Conservation (phyloP, 1,140 invertebrate species). For the Brachionus paranguensis region DNA sequence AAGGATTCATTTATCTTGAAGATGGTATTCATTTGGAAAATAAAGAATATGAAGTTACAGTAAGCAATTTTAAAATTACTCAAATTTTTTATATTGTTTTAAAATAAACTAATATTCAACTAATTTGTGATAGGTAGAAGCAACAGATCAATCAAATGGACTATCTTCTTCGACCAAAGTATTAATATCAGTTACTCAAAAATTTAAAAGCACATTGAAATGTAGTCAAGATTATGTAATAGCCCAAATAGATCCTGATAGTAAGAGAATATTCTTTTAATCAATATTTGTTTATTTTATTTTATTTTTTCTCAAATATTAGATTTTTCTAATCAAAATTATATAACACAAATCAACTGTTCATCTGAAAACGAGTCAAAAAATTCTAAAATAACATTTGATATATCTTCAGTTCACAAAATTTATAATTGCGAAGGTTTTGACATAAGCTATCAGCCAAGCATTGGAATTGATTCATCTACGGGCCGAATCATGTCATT, state of each 20-base stretch:
- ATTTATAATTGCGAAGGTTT: slow-evolving; percentile 8
- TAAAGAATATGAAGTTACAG: not conserved
- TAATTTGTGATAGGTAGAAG: not conserved
- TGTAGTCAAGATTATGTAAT: not conserved
- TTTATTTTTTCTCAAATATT: not conserved
- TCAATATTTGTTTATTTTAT: not conserved
- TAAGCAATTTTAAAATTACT: not conserved
- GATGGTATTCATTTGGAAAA: not conserved
- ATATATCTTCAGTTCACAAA: not conserved
- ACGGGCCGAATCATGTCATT: not conserved
- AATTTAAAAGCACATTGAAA: not conserved
- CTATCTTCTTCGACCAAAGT: not conserved
- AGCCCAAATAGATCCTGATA: not conserved
- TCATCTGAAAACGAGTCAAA: not conserved
- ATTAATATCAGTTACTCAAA: not conserved
- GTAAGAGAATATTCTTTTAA: not conserved
- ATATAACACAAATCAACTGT: not conserved
- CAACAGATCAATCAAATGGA: not conserved
- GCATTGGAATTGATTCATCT: slow-evolving; percentile 13
- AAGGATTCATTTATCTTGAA: slow-evolving; percentile 12
- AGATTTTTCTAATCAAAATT: not conserved
- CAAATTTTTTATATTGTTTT: not conserved
- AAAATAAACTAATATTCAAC: not conserved
- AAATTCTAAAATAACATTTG: not conserved
- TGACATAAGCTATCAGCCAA: slow-evolving; percentile 10